Evolutionary conservation across 2,113 vertebrate species (phyloP).

Genomic region (human): GRCh38 chr3:116647001-116647500

Average conservation of each 20-base stretch:
- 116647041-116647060: not conserved
- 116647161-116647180: not conserved
- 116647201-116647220: not conserved
- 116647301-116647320: not conserved
- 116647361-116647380: not conserved
- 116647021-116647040: not conserved
- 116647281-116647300: slow-evolving; percentile 8
- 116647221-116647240: not conserved
- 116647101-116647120: not conserved
- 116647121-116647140: not conserved
- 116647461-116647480: not conserved
- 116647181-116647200: not conserved
- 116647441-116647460: not conserved
- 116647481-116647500: not conserved
- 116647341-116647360: not conserved
- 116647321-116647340: not conserved
- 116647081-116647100: not conserved
- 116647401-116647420: not conserved
- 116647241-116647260: slow-evolving; percentile 13
- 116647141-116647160: not conserved
- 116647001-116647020: not conserved
- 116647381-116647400: not conserved
- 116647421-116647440: not conserved
- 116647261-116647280: not conserved
- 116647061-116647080: not conserved